Conservation (phyloP, 2,113 vertebrate species). For the cattle (Bos taurus) region ARS-UCD2.0 NC_037344.1:28965501-28966000, state of each 20-base stretch:
- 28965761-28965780: not conserved
- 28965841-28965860: not conserved
- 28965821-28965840: not conserved
- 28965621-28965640: not conserved
- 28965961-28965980: not conserved
- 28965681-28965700: not conserved
- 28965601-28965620: not conserved
- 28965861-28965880: not conserved
- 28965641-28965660: not conserved
- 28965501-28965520: not conserved
- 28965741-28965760: not conserved
- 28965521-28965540: not conserved
- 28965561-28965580: not conserved
- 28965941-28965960: rapidly evolving
- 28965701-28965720: not conserved
- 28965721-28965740: not conserved
- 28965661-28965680: not conserved
- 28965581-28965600: not conserved
- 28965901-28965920: rapidly evolving
- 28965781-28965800: not conserved
- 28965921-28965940: not conserved
- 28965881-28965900: not conserved
- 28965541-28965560: not conserved
- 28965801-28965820: not conserved
- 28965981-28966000: not conserved